Conservation (phyloP, 2,797 vertebrate genomes). For the Platyrinchus mystaceus region DNA sequence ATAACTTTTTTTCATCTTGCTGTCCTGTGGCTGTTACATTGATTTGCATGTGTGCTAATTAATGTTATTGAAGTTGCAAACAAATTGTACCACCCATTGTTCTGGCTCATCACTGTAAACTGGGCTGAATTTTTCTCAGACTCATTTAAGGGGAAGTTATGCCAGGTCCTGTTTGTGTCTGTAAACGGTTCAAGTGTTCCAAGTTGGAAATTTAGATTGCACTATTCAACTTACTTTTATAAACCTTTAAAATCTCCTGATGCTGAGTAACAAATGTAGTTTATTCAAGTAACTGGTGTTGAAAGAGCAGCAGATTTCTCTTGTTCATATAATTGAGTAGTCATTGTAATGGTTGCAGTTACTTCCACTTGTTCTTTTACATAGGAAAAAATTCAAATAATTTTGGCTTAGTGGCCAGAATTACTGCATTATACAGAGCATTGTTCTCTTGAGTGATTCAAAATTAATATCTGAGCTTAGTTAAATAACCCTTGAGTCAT, state of each 20-base stretch:
- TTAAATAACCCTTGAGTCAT: conserved; percentile 18
- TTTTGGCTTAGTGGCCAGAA: neutral
- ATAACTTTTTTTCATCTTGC: neutral
- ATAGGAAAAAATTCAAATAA: neutral
- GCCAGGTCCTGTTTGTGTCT: neutral
- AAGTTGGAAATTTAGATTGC: neutral
- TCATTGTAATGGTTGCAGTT: neutral
- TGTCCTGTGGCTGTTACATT: neutral
- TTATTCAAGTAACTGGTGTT: neutral
- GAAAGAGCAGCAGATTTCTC: neutral
- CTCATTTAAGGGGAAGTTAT: neutral
- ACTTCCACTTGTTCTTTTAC: neutral
- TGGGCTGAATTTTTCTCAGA: neutral
- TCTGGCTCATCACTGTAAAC: neutral
- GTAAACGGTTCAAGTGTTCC: neutral
- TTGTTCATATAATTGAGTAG: rapidly evolving
- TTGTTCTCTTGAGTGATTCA: conserved; percentile 4
- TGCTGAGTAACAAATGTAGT: neutral
- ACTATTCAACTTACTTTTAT: neutral
- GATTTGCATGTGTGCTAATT: conserved; percentile 2
- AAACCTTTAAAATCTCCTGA: neutral
- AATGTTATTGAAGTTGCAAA: neutral
- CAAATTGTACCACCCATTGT: neutral
- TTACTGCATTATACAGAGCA: neutral
- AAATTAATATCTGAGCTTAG: conserved; percentile 1